Evolutionary conservation across 2,113 vertebrate genomes (phyloP).

Genomic region (Riparia riparia): DNA sequence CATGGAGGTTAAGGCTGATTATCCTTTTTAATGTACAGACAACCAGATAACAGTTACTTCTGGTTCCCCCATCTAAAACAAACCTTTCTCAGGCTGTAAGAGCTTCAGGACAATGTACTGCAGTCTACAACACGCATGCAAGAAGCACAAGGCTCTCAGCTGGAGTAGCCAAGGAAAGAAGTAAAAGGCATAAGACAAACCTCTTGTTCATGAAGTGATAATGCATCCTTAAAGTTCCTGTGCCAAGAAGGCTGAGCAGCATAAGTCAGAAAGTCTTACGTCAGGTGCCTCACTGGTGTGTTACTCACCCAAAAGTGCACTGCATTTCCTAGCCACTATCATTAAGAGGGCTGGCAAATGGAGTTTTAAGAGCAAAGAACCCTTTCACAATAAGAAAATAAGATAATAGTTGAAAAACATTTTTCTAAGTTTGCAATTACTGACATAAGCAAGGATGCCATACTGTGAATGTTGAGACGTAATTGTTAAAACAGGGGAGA

Average conservation of each 20-base stretch:
- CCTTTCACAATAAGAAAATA: neutral
- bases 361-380: neutral
- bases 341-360: neutral
- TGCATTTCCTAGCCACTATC: neutral
- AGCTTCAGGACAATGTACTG: neutral
- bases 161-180: neutral
- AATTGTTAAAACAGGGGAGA: neutral
- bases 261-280: neutral
- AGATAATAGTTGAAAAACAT: neutral
- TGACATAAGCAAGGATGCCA: neutral
- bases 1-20: accelerated
- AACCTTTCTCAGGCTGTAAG: neutral
- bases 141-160: neutral
- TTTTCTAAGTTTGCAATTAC: neutral
- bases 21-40: neutral
- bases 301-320: neutral
- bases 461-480: neutral
- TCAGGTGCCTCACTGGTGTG: neutral
- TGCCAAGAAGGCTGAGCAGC: neutral
- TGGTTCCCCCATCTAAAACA: neutral
- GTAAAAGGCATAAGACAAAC: neutral
- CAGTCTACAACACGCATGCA: accelerated
- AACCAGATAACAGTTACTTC: neutral
- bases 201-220: neutral
- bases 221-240: neutral